phyloP scores from a whole-genome alignment of 1,140 invertebrate genomes.

The Scaptomyza montana region DNA sequence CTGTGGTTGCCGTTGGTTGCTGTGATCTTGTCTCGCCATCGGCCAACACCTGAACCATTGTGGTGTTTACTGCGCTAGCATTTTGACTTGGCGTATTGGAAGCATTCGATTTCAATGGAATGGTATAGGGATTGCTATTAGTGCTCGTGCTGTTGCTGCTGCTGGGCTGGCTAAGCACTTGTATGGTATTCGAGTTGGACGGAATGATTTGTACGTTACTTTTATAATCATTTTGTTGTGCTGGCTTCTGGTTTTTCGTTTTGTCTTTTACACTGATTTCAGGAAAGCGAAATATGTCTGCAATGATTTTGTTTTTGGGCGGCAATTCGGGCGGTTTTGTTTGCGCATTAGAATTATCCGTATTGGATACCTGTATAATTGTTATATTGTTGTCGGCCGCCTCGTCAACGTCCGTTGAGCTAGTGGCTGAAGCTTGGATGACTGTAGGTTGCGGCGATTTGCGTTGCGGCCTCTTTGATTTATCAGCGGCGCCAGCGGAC shows the following conservation, averaged over 20 bases:
- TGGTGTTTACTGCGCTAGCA: constrained; percentile 57
- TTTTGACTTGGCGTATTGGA: constrained; percentile 25
- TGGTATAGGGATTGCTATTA: constrained; percentile 61
- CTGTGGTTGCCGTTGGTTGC: constrained; percentile 45
- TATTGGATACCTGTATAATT: constrained; percentile 80
- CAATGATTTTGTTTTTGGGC: constrained; percentile 54
- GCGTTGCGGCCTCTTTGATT: constrained; percentile 47
- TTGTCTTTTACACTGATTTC: constrained; percentile 59
- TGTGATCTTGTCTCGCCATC: constrained; percentile 36
- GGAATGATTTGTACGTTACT: constrained; percentile 84
- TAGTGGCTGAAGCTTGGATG: constrained; percentile 23
- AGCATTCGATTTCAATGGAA: constrained; percentile 55
- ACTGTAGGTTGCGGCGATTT: constrained; percentile 30
- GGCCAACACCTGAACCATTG: constrained; percentile 70
- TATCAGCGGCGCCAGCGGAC: constrained; percentile 77
- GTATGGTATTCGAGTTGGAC: constrained; percentile 79
- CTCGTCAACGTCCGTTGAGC: constrained; percentile 34
- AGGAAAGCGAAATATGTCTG: constrained; percentile 79
- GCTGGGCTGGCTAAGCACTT: constrained; percentile 56
- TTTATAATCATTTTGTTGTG: constrained; percentile 69
- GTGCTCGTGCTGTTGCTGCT: constrained; percentile 33
- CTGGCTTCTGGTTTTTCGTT: constrained; percentile 34
- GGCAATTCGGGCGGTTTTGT: constrained; percentile 61
- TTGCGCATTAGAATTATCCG: constrained; percentile 42
- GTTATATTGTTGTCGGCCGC: constrained; percentile 71